Base-by-base conservation (phyloP, 2,888 invertebrate genomes). In the Nebria brevicollis region DNA sequence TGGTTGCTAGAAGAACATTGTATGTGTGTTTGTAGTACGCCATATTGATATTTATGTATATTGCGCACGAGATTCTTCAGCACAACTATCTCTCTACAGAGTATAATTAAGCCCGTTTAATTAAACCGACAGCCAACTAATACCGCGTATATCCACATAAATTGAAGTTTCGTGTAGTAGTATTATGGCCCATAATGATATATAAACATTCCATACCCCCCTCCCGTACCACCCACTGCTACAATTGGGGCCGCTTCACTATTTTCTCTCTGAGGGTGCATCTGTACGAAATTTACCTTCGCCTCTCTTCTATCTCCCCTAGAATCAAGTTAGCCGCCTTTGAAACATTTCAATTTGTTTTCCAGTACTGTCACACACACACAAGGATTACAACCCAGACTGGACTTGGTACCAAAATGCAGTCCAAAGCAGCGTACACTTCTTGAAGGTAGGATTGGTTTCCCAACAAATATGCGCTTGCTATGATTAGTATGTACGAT, bases 61-160 rank as follows among this genome's bases (percentile, higher is more conserved):
- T 85, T 1, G 34, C 34, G 34, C 34, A 34, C 34, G 86, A 86
- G 87, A 88, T 88, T 88, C 87, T 88, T 88, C 86, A 80, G 85
- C 85, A 83, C 86, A 88, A 88, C 88, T 88, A 88, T 88, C 88
- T 54, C 54, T 54, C 11, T 80, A 75, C 86, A 84, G 86, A 85
- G 87, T 85, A 86, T 87, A 88, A 89, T 88, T 88, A 88, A 87
- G 87, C 86, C 86, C 87, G 88, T 89, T 89, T 88, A 88, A 89
- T 89, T 88, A 88, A 87, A 87, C 86, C 87, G 88, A 87, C 88
- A 87, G 87, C 85, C 86, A 87, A 88, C 87, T 88, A 88, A 88
- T 88, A 87, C 87, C 82, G 84, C 86, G 85, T 86, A 85, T 86
- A 86, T 82, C 86, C 86, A 86, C 86, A 88, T 88, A 88, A 88